Evolutionary conservation across 2,797 vertebrate genomes (phyloP).

Genomic region (Malurus splendens): DNA sequence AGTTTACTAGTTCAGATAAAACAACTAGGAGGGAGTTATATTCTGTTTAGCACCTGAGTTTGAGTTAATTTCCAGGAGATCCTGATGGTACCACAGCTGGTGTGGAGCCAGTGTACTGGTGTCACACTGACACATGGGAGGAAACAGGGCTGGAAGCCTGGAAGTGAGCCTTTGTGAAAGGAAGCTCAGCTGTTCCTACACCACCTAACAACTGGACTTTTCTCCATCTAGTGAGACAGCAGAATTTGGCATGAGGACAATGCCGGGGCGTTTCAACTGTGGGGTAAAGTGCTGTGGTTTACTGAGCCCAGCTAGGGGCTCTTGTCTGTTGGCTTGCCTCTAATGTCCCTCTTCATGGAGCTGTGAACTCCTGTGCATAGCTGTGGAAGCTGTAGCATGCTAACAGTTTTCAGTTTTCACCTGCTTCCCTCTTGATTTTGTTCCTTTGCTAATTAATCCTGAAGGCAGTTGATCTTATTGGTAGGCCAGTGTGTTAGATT

Average conservation of each 20-base stretch:
- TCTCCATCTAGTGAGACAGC: not conserved
- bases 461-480: not conserved
- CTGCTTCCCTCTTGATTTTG: not conserved
- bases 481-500: not conserved
- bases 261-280: not conserved
- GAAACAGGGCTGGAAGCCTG: not conserved
- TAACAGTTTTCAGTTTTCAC: not conserved
- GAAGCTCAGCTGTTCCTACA: not conserved
- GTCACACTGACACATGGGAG: fast-evolving
- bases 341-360: not conserved
- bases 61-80: not conserved
- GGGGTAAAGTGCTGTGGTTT: not conserved
- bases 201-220: not conserved
- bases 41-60: not conserved
- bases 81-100: not conserved
- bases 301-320: not conserved
- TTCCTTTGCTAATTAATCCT: not conserved
- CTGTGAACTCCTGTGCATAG: not conserved
- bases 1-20: not conserved
- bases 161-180: not conserved
- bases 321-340: not conserved
- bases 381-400: fast-evolving
- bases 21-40: fast-evolving
- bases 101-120: not conserved
- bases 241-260: not conserved